These are phyloP conservation scores for Gortyna flavago DNA, from an alignment of 2,888 invertebrate species.

Conservation along the genomic window DNA sequence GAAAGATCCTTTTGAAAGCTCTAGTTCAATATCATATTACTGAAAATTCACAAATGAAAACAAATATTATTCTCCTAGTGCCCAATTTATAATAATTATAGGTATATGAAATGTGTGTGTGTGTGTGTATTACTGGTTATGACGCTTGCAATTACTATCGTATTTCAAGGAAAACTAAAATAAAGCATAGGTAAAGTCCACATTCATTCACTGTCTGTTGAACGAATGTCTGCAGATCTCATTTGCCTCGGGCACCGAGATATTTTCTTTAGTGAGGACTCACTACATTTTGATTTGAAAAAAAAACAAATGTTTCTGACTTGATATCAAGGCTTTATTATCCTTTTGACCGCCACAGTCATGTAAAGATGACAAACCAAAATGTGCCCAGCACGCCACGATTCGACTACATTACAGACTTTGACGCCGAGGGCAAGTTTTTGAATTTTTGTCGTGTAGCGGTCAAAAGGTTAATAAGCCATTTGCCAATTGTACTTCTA, in stretches of 20 bases:
- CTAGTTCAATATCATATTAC: neutral
- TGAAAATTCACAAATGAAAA: neutral
- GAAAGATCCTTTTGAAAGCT: neutral
- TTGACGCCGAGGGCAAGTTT: too few species aligned
- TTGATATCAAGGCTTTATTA: slow-evolving; percentile 72
- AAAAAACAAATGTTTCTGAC: slow-evolving; percentile 78
- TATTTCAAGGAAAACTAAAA: slow-evolving; percentile 34
- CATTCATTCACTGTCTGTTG: slow-evolving; percentile 72
- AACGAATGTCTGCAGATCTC: slow-evolving; percentile 73
- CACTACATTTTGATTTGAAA: slow-evolving; percentile 79
- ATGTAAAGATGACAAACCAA: too few species aligned
- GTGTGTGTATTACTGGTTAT: neutral
- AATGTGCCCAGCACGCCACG: too few species aligned
- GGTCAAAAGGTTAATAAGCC: too few species aligned
- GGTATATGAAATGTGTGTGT: neutral
- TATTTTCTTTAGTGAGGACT: slow-evolving; percentile 74
- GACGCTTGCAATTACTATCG: slow-evolving; percentile 40
- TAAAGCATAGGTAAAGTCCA: slow-evolving; percentile 48
- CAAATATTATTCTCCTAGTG: neutral
- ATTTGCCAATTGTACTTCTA: neutral
- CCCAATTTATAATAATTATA: neutral
- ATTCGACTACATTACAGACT: too few species aligned
- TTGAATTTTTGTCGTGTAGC: too few species aligned
- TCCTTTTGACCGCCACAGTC: too few species aligned
- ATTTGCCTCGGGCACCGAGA: slow-evolving; percentile 75